Base-by-base conservation (phyloP, 2,888 invertebrate genomes). In the Venustoraphidia nigricollis region DNA sequence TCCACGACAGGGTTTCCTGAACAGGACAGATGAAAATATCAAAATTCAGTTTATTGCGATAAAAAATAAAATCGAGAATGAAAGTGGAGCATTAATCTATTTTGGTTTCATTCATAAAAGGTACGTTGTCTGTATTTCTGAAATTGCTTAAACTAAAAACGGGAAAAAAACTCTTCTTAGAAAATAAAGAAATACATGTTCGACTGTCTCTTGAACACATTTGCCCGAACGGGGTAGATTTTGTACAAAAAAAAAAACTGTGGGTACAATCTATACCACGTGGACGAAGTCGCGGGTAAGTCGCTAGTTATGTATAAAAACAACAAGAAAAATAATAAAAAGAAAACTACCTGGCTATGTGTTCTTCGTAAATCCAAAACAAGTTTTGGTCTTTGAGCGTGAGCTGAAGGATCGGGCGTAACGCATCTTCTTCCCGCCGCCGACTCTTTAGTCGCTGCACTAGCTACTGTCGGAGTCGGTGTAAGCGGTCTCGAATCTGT, bases 401-500 rank as follows among this genome's bases (percentile, higher is more conserved):
- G 56, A 46, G 61, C 58, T 9, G 62, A 57, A 40, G 81, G 77
- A 61, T 86, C 85, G 0, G 85, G 85, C 0, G 85, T 85, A 34
- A 84, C 73, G 57, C 85, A 86, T 44, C 69, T 58, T 56, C 76
- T 58, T 58, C 81, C 66, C 52, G 72, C 62, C 51, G 81, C 72
- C 57, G 86, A 75, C 50, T 83, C 75, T 58, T 83, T 61, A 45
- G 86, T 77, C 62, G 84, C 71, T 55, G 79, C 80, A 59, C 85
- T 85, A 8, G 79, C 80, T 5, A 83, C 70, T 1, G 84, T 85
- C 1, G 86, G 86, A 0, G 86, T 81, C 1, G 89, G 89, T 0
- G 88, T 87, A 53, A 82, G 65, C 0, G 89, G 87, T 27, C 89
- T 71, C 0, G 89, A 90, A 62, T 89, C 89, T 0, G 87, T 89